A percentile compares a stretch with the other conserved stretches of the same genome.
phyloP scores from a whole-genome alignment of 2,113 vertebrate genomes.

The Ptilorrhoa leucosticta region DNA sequence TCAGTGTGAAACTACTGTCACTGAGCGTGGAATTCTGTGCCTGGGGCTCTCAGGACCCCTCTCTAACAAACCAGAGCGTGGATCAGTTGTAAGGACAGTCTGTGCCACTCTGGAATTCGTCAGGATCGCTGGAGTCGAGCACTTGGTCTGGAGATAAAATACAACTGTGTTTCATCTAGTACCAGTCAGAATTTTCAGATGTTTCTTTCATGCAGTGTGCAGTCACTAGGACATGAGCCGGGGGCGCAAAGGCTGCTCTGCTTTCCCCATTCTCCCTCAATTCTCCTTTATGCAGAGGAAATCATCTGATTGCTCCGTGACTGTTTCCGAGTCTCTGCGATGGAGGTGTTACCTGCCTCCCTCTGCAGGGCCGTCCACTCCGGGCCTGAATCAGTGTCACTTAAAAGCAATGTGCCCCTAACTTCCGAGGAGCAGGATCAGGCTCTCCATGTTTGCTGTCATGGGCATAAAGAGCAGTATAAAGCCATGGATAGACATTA shows the following conservation, averaged over 20 bases:
- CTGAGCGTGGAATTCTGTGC: not conserved
- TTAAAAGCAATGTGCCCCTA: not conserved
- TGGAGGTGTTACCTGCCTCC: not conserved
- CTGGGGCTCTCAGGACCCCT: not conserved
- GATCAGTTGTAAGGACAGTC: not conserved
- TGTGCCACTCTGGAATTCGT: not conserved
- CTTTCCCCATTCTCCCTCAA: not conserved
- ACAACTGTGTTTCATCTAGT: not conserved
- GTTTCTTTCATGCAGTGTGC: accelerated
- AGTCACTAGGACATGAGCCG: accelerated
- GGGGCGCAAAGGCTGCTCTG: not conserved
- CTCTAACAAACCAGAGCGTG: accelerated
- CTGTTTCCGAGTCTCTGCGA: not conserved
- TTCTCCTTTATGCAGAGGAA: not conserved
- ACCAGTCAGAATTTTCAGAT: not conserved
- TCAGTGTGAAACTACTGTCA: not conserved
- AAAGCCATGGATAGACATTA: not conserved
- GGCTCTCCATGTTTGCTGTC: not conserved
- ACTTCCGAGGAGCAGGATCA: not conserved
- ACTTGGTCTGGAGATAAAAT: not conserved
- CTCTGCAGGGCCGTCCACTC: not conserved
- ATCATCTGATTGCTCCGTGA: accelerated
- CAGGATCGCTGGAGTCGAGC: not conserved
- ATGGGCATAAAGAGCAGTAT: not conserved
- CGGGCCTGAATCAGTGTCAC: not conserved